These are phyloP conservation scores for Spinus pinus DNA, from an alignment of 2,797 vertebrate genomes.

Conservation along the genomic window DNA sequence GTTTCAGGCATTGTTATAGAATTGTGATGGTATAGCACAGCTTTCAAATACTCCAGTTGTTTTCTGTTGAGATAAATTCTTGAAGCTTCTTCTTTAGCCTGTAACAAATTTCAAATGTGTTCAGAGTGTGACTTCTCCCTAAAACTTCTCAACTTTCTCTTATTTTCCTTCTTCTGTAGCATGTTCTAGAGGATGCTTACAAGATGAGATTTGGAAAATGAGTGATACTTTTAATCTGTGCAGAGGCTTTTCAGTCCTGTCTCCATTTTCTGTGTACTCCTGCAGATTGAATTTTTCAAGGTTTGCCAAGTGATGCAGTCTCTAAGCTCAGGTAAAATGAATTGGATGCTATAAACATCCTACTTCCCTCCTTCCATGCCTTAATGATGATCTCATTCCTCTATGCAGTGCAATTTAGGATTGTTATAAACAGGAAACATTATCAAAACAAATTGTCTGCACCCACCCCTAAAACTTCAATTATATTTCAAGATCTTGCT, in stretches of 20 bases:
- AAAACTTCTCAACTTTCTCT: neutral
- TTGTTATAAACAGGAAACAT: conserved; percentile 60
- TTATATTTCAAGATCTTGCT: conserved; percentile 21
- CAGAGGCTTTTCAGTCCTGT: neutral
- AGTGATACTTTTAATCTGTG: neutral
- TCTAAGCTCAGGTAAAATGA: neutral
- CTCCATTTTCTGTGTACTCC: neutral
- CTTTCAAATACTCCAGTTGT: neutral
- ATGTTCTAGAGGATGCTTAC: neutral
- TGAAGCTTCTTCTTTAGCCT: neutral
- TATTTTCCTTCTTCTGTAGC: neutral
- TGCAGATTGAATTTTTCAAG: neutral
- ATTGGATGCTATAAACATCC: conserved; percentile 1
- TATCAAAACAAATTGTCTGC: conserved; percentile 32
- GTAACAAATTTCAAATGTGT: neutral
- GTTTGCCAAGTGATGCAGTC: neutral
- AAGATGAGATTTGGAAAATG: neutral
- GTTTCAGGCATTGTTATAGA: neutral
- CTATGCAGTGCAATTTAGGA: neutral
- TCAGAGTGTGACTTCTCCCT: neutral
- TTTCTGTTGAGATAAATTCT: neutral
- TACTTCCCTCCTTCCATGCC: neutral
- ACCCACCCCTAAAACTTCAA: neutral
- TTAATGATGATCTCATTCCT: conserved; percentile 16
- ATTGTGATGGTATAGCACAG: neutral